A percentile compares a stretch with the other conserved stretches of the same genome.
These are phyloP conservation scores for Palloptera scutellata DNA, from an alignment of 2,888 invertebrate species.

Conservation along the genomic window DNA sequence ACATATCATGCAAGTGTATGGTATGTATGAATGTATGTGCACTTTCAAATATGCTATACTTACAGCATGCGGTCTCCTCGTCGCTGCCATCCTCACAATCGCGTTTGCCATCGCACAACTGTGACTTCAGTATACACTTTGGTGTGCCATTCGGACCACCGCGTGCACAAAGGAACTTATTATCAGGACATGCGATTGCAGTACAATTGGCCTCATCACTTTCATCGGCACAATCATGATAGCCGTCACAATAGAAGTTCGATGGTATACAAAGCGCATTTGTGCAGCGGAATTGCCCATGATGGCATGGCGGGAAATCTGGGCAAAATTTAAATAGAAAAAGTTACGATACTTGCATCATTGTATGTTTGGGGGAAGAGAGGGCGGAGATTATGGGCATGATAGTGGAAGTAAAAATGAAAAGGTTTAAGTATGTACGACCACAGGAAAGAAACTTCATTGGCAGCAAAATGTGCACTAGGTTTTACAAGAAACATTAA, in stretches of 20 bases:
- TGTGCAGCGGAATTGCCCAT: constrained; percentile 90
- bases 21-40: too few species aligned
- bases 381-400: not conserved
- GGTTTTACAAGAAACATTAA: too few species aligned
- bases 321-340: constrained; percentile 33
- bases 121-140: constrained; percentile 86
- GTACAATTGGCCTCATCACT: constrained; percentile 90
- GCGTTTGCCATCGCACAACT: constrained; percentile 88
- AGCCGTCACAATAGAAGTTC: constrained; percentile 81
- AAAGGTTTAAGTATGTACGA: too few species aligned
- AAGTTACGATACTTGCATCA: not conserved
- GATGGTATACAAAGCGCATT: constrained; percentile 93
- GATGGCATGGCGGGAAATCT: constrained; percentile 90
- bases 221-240: constrained; percentile 90
- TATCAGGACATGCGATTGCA: constrained; percentile 85
- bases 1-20: too few species aligned
- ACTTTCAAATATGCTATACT: too few species aligned
- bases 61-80: constrained; percentile 87
- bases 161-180: constrained; percentile 88
- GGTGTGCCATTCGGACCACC: constrained; percentile 77
- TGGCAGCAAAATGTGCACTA: too few species aligned
- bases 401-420: constrained; percentile 6
- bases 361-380: not conserved
- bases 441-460: too few species aligned
- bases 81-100: constrained; percentile 94